phyloP scores from a whole-genome alignment of 2,888 invertebrate genomes.

The Platynereis dumerilii region DNA sequence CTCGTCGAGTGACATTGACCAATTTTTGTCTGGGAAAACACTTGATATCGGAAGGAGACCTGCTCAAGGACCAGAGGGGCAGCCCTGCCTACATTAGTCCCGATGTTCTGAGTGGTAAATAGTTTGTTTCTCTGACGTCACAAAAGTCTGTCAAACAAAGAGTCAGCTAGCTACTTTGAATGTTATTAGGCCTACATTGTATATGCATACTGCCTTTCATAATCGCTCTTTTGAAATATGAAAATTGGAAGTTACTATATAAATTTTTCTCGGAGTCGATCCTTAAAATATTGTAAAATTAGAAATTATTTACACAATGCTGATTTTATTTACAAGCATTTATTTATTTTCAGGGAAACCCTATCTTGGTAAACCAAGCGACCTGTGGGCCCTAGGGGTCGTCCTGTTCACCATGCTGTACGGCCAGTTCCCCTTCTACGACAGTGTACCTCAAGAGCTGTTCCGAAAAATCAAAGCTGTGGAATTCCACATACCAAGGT shows the following conservation, averaged over 20 bases:
- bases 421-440: conserved; percentile 83
- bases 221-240: too few species aligned
- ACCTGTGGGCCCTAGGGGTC: conserved; percentile 84
- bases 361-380: conserved; percentile 79
- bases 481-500: conserved; percentile 39
- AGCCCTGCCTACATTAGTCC: conserved; percentile 84
- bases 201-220: background rate
- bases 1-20: conserved; percentile 71
- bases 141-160: too few species aligned
- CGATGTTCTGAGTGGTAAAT: conserved; percentile 74
- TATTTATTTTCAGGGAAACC: conserved; percentile 67
- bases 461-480: conserved; percentile 74
- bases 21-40: conserved; percentile 82
- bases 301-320: background rate
- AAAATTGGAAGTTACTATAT: too few species aligned
- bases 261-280: too few species aligned
- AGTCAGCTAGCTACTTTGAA: too few species aligned
- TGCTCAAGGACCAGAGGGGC: conserved; percentile 77
- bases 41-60: conserved; percentile 75
- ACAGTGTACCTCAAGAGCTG: conserved; percentile 75
- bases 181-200: background rate
- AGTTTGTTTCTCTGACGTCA: too few species aligned
- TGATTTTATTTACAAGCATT: background rate
- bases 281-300: background rate
- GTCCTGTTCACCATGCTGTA: conserved; percentile 81